Percentiles rank a stretch among this genome's conserved stretches.
phyloP scores from a whole-genome alignment of 2,888 invertebrate species.

The Chrysolina oricalcia region DNA sequence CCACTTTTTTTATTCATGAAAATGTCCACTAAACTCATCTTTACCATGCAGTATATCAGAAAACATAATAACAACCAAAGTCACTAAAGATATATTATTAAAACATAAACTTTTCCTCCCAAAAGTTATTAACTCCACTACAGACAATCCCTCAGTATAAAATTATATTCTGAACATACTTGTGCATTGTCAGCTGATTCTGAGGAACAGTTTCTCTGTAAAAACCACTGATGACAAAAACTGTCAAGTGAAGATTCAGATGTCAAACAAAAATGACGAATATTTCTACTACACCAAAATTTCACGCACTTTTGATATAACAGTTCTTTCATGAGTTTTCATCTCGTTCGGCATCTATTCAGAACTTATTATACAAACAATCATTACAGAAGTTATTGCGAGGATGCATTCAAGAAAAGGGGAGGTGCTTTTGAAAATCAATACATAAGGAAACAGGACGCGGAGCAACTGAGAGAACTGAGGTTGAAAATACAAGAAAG shows the following conservation, averaged over 20 bases:
- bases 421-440: slow-evolving; percentile 53
- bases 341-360: neutral
- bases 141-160: too few species aligned
- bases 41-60: too few species aligned
- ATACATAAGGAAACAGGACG: slow-evolving; percentile 49
- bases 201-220: neutral
- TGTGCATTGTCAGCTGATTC: neutral
- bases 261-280: neutral
- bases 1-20: too few species aligned
- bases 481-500: slow-evolving; percentile 45
- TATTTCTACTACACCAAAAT: neutral
- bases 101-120: too few species aligned
- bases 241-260: neutral
- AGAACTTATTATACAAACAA: neutral
- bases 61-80: too few species aligned
- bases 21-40: too few species aligned
- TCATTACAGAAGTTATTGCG: neutral
- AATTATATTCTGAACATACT: too few species aligned
- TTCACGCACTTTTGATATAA: neutral
- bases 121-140: too few species aligned
- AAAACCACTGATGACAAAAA: neutral
- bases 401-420: slow-evolving; percentile 50
- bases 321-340: slow-evolving; percentile 8
- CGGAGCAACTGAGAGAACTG: slow-evolving; percentile 48
- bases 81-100: too few species aligned